These are phyloP conservation scores for Cyanoderma ruficeps DNA, from an alignment of 2,113 vertebrate species.

Conservation along the genomic window DNA sequence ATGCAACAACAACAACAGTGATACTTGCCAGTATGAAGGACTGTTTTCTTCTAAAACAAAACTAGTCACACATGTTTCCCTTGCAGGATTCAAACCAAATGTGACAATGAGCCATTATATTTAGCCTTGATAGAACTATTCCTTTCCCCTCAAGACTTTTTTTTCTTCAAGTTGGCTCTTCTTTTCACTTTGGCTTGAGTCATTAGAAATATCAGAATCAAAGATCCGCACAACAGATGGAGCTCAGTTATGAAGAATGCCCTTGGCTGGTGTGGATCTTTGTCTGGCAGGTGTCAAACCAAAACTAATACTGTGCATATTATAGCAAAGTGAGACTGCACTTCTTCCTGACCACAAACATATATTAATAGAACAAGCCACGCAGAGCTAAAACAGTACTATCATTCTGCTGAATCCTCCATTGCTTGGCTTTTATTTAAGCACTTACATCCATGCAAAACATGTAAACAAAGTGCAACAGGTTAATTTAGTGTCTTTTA, in stretches of 20 bases:
- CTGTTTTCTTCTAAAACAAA: conserved; percentile 59
- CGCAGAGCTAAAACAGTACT: conserved; percentile 23
- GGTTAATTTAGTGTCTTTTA: background rate
- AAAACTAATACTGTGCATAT: conserved; percentile 59
- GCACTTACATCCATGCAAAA: background rate
- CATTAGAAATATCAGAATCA: conserved; percentile 8
- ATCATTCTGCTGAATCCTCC: conserved; percentile 6
- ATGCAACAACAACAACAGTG: conserved; percentile 18
- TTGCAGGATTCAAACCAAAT: background rate
- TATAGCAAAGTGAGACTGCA: background rate
- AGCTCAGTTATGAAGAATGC: background rate
- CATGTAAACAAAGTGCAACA: background rate
- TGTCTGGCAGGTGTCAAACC: conserved; percentile 62
- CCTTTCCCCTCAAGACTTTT: background rate
- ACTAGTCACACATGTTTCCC: background rate
- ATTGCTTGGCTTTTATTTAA: background rate
- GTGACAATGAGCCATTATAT: background rate
- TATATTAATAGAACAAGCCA: conserved; percentile 57
- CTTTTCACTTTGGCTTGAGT: background rate
- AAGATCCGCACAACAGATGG: conserved; percentile 33
- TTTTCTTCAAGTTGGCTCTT: background rate
- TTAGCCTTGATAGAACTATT: background rate
- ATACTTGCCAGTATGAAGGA: conserved; percentile 14
- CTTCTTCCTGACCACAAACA: conserved; percentile 41
- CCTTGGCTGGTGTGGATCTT: conserved; percentile 32